Evolutionary conservation across 92 coral and sea anemone species (phyloP), one percentile per base, ranked within the genome.

Genomic region (Chrysogorgia sp.): DNA sequence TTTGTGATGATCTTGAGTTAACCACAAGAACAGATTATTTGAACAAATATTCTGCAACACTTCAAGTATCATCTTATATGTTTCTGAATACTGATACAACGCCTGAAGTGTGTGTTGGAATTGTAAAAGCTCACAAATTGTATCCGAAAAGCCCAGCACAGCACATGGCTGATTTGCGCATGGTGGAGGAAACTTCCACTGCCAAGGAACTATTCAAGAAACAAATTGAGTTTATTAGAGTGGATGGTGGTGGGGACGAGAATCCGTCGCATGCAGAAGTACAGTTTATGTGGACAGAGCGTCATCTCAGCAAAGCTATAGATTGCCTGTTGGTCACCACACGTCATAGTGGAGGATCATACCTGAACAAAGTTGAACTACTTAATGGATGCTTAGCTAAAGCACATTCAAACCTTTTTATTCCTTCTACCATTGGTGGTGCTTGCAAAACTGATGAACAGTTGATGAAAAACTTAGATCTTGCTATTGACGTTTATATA

Each of bases 11-110:
- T 7, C 40, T 57, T 0, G 63, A 71, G 24, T 21, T 69, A 10
- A 69, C 76, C 30, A 69, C 76, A 10, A 21, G 21, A 31, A 45
- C 77, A 8, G 77, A 71, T 31, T 71, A 43, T 22, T 8, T 47
- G 45, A 71, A 71, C 35, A 71, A 71, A 71, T 71, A 71, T 22
- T 43, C 77, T 0, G 37, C 76, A 32, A 70, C 76, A 43, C 82
- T 83, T 33, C 90, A 87, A 41, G 65, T 52, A 14, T 57, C 90
- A 0, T 87, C 85, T 6, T 79, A 83, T 22, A 37, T 87, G 81
- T 79, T 87, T 37, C 75, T 71, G 47, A 78, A 66, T 45, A 83
- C 87, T 24, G 78, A 79, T 15, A 72, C 87, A 1, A 87, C 87
- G 19, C 82, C 82, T 0, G 77, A 85, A 61, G 56, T 53, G 21